A percentile compares a stretch with the other conserved stretches of the same genome.
phyloP scores from a whole-genome alignment of 2,113 vertebrate species.

The Gymnogyps californianus region DNA sequence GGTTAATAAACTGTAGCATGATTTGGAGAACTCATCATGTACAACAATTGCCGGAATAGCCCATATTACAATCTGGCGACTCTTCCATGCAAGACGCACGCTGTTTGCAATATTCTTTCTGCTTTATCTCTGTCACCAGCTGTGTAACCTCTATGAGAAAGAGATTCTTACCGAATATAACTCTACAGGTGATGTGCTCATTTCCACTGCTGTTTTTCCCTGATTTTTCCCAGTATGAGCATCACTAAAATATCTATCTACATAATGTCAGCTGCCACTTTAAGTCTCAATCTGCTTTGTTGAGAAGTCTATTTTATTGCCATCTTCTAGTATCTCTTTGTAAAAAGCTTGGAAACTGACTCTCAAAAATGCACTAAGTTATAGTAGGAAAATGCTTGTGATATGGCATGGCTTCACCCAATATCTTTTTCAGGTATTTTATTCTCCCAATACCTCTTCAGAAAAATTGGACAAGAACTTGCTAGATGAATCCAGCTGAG shows the following conservation, averaged over 20 bases:
- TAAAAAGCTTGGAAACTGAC: not conserved
- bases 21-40: not conserved
- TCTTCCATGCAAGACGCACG: not conserved
- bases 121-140: slow-evolving; percentile 12
- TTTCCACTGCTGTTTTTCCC: not conserved
- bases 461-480: not conserved
- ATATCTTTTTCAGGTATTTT: not conserved
- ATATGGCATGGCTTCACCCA: not conserved
- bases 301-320: not conserved
- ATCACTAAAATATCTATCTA: not conserved
- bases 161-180: not conserved
- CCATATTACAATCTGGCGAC: not conserved
- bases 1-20: not conserved
- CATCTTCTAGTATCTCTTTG: not conserved
- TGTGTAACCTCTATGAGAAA: not conserved
- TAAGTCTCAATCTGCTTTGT: not conserved
- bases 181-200: not conserved
- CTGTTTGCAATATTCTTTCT: not conserved
- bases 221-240: not conserved
- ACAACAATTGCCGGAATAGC: not conserved
- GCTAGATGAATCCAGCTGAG: not conserved
- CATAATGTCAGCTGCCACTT: not conserved
- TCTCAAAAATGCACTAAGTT: not conserved
- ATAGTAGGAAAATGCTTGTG: not conserved
- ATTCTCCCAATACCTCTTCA: not conserved